Evolutionary conservation across 1,140 invertebrate species (phyloP), one percentile per base, ranked within the genome.

Genomic region (Drosophila virilis): DNA sequence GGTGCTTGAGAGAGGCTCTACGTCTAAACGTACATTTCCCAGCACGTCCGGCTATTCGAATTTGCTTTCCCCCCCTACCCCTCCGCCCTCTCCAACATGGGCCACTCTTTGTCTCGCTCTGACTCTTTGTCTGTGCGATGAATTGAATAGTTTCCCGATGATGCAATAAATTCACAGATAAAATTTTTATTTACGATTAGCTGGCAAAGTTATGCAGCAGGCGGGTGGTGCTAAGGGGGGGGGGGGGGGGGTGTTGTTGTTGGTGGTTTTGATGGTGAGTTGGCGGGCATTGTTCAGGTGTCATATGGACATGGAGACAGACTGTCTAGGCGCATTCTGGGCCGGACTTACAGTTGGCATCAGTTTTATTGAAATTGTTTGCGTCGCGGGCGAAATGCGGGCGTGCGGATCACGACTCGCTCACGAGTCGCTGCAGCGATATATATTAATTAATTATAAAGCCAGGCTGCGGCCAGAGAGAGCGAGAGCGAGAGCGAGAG

Each of bases 371-470:
- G 78, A 85, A 84, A 81, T 84, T 50, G 40, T 15, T 48, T 46
- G 58, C 9, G 48, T 28, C 22, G 42, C 9, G 9, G 8, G 0
- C 37, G 37, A 38, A 50, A 43, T 46, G 57, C 48, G 68, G 59
- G 68, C 68, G 68, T 64, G 58, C 7, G 48, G 51, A 84, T 84
- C 81, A 84, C 81, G 81, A 77, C 72, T 55, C 17, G 50, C 38
- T 55, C 40, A 33, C 9, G 12, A 51, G 48, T 5, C 35, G 32
- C 32, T 52, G 35, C 51, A 40, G 61, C 54, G 71, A 64, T 88
- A 77, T 81, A 75, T 88, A 88, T 88, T 88, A 88, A 88, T 88
- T 88, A 88, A 88, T 89, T 89, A 88, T 84, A 75, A 89, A 69
- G 66, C 22, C 69, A 77, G 61, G 60, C 38, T 32, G 17, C 37